Evolutionary conservation across 2,797 vertebrate species (phyloP).

Genomic region (Lithobates sylvaticus): DNA sequence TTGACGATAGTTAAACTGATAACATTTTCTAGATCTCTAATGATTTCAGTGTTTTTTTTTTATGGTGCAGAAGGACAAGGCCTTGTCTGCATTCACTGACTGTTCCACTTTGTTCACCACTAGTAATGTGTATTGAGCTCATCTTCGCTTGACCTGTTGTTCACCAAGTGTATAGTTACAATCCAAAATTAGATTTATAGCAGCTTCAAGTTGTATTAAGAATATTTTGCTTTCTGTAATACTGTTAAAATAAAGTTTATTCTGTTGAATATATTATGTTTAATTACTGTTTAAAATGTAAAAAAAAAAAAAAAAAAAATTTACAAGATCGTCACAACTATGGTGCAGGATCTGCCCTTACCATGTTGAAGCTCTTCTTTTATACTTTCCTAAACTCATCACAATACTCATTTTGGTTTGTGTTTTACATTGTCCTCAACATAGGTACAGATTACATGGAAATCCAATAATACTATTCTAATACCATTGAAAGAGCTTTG

Average conservation of each 20-base stretch:
- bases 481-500: too few relatives aligned
- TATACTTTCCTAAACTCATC: neutral
- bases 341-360: neutral
- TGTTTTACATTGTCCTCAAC: too few relatives aligned
- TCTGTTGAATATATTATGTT: conserved; percentile 68
- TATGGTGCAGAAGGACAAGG: conserved; percentile 40
- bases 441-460: too few relatives aligned
- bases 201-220: conserved; percentile 83
- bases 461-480: too few relatives aligned
- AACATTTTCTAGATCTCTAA: conserved; percentile 39
- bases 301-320: neutral
- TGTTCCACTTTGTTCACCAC: conserved; percentile 63
- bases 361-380: neutral
- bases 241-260: conserved; percentile 86
- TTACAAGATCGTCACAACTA: neutral
- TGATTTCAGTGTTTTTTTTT: conserved; percentile 65
- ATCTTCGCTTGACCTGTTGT: conserved; percentile 73
- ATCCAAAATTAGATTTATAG: conserved; percentile 80
- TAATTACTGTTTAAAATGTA: neutral
- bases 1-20: conserved; percentile 66
- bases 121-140: conserved; percentile 68
- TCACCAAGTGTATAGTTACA: conserved; percentile 77
- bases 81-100: conserved; percentile 52
- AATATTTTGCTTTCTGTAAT: conserved; percentile 84
- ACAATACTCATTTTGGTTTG: too few relatives aligned